A percentile compares a stretch with the other conserved stretches of the same genome.
Conservation (phyloP, 2,888 invertebrate species). For the Peribatodes rhomboidaria region DNA sequence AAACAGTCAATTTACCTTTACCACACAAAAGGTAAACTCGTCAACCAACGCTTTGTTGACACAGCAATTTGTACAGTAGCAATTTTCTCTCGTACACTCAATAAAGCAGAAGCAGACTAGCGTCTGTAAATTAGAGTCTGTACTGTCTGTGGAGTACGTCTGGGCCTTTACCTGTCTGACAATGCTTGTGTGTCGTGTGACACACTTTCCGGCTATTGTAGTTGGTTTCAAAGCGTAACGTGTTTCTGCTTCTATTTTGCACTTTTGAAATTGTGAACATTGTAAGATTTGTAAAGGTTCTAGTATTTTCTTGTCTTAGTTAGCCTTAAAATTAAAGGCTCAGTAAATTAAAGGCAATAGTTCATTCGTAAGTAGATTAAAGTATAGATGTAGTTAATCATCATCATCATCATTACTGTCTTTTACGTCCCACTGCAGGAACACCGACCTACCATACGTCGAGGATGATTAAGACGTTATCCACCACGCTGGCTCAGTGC, state of each 20-base stretch:
- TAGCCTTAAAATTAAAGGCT: no score
- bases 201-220: slow-evolving; percentile 27
- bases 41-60: slow-evolving; percentile 12
- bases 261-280: slow-evolving; percentile 5
- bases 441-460: no score
- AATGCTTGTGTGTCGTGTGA: slow-evolving; percentile 18
- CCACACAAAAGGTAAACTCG: background rate
- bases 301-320: background rate
- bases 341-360: no score
- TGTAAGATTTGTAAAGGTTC: background rate
- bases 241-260: slow-evolving; percentile 9
- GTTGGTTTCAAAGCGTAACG: background rate
- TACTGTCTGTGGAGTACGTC: slow-evolving; percentile 14
- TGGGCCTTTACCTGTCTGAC: slow-evolving; percentile 21
- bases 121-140: slow-evolving; percentile 6
- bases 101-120: no score
- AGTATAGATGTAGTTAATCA: no score
- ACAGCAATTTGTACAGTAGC: slow-evolving; percentile 31
- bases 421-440: no score
- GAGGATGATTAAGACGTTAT: no score
- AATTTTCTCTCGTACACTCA: no score
- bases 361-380: no score
- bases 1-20: background rate
- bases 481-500: no score
- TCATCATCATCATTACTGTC: no score